Evolutionary conservation across 2,888 invertebrate species (phyloP).

Genomic region (Calliphora vomitoria): DNA sequence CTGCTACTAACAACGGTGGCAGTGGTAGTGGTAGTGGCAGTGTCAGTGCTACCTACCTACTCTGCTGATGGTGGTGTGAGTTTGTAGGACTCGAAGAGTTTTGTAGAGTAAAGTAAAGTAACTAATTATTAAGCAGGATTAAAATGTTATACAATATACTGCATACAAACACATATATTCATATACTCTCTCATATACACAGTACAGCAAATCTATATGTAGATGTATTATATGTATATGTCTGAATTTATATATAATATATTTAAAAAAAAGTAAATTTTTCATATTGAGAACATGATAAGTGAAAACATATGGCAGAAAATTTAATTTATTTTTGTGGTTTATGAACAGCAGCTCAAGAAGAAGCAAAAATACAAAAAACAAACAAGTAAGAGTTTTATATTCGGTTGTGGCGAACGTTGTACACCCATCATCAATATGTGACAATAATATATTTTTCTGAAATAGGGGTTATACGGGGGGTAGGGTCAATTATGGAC

Average conservation of each 20-base stretch:
- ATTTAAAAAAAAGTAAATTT: constrained; percentile 14
- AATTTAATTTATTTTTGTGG: constrained; percentile 68
- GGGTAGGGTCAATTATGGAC: no score
- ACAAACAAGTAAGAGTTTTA: neutral
- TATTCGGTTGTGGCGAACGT: no score
- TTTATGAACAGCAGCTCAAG: constrained; percentile 44
- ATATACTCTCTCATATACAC: neutral
- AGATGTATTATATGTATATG: neutral
- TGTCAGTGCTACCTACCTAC: no score
- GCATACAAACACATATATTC: constrained; percentile 28
- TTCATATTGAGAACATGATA: constrained; percentile 69
- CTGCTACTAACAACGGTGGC: neutral
- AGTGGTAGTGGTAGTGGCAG: neutral
- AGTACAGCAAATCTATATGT: neutral
- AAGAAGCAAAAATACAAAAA: neutral
- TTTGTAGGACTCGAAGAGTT: constrained; percentile 29
- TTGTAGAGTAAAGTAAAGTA: constrained; percentile 64
- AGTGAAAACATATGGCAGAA: constrained; percentile 73
- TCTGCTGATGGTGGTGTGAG: neutral
- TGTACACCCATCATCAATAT: no score
- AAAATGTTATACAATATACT: constrained; percentile 73
- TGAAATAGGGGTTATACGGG: no score
- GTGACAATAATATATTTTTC: no score
- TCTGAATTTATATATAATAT: neutral
- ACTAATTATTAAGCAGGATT: constrained; percentile 73